Base-by-base conservation (phyloP, 64 coral and sea anemone genomes). In the Orbicella faveolata region DNA sequence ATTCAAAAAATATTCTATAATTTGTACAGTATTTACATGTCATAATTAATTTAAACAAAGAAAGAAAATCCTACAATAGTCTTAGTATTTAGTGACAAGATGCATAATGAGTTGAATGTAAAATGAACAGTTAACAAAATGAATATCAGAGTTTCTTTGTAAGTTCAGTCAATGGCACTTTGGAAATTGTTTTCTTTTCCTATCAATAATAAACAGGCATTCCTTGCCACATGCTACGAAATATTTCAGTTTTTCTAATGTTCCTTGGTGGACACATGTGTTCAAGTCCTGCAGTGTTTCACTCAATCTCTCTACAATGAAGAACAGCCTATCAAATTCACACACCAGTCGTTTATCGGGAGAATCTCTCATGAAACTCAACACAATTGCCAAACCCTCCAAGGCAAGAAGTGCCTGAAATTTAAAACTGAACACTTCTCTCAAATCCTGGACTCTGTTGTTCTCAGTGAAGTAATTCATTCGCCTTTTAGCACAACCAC, bases 361-460 rank as follows among this genome's bases (percentile, higher is more conserved):
- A 12, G 61, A 48, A 70, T 83, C 79, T 84, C 55, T 90, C 7
- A 63, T 90, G 9, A 96, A 73, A 54, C 81, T 84, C 52, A 91
- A 67, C 61, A 85, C 74, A 36, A 93, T 96, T 21, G 94, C 94
- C 34, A 90, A 52, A 17, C 94, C 94, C 70, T 96, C 94, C 52
- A 93, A n/a, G 2, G 90, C 87, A 93, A 96, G 86, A 52, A 77
- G 91, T n/a, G 94, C 94, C 76, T 93, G 94, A 12, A 90, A 88
- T 26, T 81, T 84, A 69, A 96, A 96, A 36, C 90, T 61, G 41
- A 66, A 67, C 12, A 61, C 76, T 70, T 89, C 75, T 72, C 34
- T 73, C 15, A 82, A 62, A 30, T 79, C 75, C 37, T 93, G 72
- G 0, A 75, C 53, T 23, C 54, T 62, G 44, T 74, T 64, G 20